A percentile compares a stretch with the other conserved stretches of the same genome.
Evolutionary conservation across 2,797 vertebrate species (phyloP).

Genomic region (Psittacula echo): DNA sequence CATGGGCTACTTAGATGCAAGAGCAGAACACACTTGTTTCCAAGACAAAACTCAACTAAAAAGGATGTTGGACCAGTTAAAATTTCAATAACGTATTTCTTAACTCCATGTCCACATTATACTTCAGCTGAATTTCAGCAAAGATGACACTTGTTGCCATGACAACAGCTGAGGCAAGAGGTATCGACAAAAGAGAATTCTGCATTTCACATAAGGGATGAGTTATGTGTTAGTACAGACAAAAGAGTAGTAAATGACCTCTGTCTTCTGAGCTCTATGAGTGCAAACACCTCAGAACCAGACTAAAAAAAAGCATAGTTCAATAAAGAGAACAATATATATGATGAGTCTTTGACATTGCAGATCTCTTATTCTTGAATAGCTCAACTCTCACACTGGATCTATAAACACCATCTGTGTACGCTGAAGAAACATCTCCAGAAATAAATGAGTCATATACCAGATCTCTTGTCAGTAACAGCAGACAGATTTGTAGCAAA

Average conservation of each 20-base stretch:
- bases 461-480: constrained; percentile 61
- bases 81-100: constrained; percentile 40
- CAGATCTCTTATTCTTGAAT: not conserved
- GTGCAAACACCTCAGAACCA: constrained; percentile 26
- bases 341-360: not conserved
- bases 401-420: constrained; percentile 76
- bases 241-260: constrained; percentile 62
- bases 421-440: constrained; percentile 66
- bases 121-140: constrained; percentile 52
- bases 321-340: not conserved
- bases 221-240: constrained; percentile 59
- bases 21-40: not conserved
- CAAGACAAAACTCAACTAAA: not conserved
- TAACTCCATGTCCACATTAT: not conserved
- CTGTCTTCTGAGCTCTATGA: constrained; percentile 29
- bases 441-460: constrained; percentile 76
- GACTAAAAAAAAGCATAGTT: constrained; percentile 13
- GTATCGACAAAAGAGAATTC: constrained; percentile 33
- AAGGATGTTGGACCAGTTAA: not conserved
- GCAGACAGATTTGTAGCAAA: constrained; percentile 49
- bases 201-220: constrained; percentile 29
- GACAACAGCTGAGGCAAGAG: constrained; percentile 65
- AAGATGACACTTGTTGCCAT: constrained; percentile 70
- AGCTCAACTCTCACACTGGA: not conserved
- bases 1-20: not conserved